These are phyloP conservation scores for Orthochromis indermauri DNA, from an alignment of 2,113 vertebrate species.

Conservation along the genomic window DNA sequence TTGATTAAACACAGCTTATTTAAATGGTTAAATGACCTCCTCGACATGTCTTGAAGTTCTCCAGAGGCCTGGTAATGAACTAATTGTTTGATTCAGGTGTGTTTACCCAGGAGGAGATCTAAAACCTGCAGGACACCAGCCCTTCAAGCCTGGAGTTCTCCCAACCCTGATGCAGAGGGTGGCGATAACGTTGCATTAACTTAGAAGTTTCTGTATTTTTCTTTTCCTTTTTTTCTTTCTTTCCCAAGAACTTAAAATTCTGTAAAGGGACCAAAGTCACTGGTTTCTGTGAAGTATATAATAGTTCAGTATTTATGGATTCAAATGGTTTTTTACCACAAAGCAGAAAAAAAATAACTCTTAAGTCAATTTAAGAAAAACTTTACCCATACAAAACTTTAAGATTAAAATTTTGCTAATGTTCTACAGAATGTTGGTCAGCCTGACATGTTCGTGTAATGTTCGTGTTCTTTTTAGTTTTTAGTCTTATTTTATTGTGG, in stretches of 20 bases:
- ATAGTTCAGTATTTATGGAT: background rate
- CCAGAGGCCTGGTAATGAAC: background rate
- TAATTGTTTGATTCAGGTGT: background rate
- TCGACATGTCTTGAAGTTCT: background rate
- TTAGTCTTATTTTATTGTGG: background rate
- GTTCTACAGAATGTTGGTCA: background rate
- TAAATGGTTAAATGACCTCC: background rate
- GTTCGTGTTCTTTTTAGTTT: background rate
- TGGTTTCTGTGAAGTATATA: background rate
- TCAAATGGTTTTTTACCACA: accelerated
- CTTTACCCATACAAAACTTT: background rate
- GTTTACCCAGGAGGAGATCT: background rate
- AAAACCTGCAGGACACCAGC: background rate
- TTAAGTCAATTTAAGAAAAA: background rate
- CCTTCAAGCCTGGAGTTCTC: background rate
- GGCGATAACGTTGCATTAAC: background rate
- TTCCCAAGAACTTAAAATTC: background rate
- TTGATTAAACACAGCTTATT: background rate
- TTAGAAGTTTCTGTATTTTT: background rate
- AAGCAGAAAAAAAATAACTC: accelerated
- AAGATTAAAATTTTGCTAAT: accelerated
- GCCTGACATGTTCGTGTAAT: background rate
- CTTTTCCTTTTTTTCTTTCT: background rate
- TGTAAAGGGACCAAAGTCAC: background rate
- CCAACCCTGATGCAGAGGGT: background rate